Evolutionary conservation across 2,888 invertebrate species (phyloP), one percentile per base, ranked within the genome.

Genomic region (Linnaemya tessellans): DNA sequence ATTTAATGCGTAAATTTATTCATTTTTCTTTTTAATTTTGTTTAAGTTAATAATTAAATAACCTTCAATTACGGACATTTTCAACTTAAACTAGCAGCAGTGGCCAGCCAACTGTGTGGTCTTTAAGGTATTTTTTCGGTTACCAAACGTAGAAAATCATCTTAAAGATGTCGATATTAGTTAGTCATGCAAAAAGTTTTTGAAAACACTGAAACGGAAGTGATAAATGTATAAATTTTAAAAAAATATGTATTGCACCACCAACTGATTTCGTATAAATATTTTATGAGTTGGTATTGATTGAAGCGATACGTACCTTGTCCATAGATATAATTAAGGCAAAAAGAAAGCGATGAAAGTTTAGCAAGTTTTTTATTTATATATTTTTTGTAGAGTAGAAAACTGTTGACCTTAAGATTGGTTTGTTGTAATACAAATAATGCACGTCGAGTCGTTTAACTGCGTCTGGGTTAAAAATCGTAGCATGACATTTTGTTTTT

Each of bases 291-390:
- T 35, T 41, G 15, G n/a, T n/a, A 67, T 43, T 58, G 46, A 65
- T 22, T 67, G 56, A 38, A 60, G 49, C 35, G 18, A 38, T 78
- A 49, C 13, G 38, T 49, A 38, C 9, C 41, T 35, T 51, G 46
- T 49, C 38, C 38, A 15, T 8, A n/a, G 15, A 3, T 35, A 22
- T 46, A 68, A 79, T 64, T 71, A 46, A 80, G 46, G 18, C 22
- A 65, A 80, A 73, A 73, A 62, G 35, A 80, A 80, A 65, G 80
- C 65, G 73, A 73, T 73, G 80, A 73, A 80, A 58, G 56, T 73
- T 80, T 43, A 56, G 35, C 71, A 56, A 38, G 71, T 64, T 35
- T 68, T 49, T 41, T 8, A 54, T 3, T 30, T 35, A 8, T 25
- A 30, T 51, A 22, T 13, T n/a, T n/a, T 58, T 10, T 25, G 38